Base-by-base conservation (phyloP, 2,797 vertebrate genomes). In the Alfaro cultratus region DNA sequence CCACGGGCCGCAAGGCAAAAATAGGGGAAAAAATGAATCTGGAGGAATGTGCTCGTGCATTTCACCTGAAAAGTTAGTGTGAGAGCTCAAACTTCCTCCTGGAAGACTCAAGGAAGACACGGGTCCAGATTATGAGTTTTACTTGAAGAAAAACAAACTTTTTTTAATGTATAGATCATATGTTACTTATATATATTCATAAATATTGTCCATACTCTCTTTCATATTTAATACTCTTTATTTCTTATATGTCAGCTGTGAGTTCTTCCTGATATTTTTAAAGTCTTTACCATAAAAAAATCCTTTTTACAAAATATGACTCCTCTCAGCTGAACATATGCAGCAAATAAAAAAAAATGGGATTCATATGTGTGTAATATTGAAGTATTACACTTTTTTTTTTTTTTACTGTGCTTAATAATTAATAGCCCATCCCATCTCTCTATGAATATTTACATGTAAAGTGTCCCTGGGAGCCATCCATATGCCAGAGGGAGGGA, bases 401-500 rank as follows among this genome's bases (percentile, higher is more conserved):
- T 93, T 95, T 92, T 60, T 94, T 93, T 89, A 76, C 87, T 80
- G 85, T 86, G 86, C 92, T 96, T 93, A 96, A 96, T 96, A 96
- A 96, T 96, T 96, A 94, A 96, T 95, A 86, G 83, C 82, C 90
- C 90, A 88, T 91, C 93, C 91, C 90, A 92, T 94, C 88, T 79
- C 88, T 91, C 92, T 89, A 93, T 95, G 95, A 96, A 96, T 96
- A 96, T 96, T 96, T 96, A 95, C 95, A 95, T 92, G 94, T 88
- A 90, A 94, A 94, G 91, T 93, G 95, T 96, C 94, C 95, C 95
- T 92, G 81, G 82, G 94, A 95, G 94, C 93, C 85, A 86, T 89
- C 86, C 79, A 72, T 87, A 84, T 87, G 93, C 95, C 94, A 91
- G 93, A 92, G 94, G 94, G 93, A 95, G 90, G 85, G 88, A 90